Evolutionary conservation across 2,113 vertebrate species (phyloP).

Genomic region (Geococcyx californianus): DNA sequence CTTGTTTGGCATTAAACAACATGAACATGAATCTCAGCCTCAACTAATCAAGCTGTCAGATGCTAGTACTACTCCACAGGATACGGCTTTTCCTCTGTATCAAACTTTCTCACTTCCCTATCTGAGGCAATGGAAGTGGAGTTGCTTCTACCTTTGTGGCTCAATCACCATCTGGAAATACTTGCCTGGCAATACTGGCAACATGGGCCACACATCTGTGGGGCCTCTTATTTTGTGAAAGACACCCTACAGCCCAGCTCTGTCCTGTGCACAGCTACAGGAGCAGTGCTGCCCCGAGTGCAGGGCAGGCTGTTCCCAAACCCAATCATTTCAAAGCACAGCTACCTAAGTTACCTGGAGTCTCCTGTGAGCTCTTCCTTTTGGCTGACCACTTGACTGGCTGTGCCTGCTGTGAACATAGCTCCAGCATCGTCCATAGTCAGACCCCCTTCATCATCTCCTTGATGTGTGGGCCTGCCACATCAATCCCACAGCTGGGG

Average conservation of each 20-base stretch:
- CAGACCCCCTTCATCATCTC: background rate
- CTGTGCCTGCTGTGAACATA: background rate
- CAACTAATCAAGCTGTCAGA: background rate
- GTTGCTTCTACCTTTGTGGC: background rate
- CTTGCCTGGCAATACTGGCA: background rate
- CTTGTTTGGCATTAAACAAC: background rate
- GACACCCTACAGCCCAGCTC: background rate
- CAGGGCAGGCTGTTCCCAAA: background rate
- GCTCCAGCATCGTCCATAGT: background rate
- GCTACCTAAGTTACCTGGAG: background rate
- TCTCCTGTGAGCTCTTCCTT: background rate
- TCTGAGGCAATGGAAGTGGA: background rate
- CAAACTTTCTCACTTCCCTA: background rate
- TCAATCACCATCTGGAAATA: background rate
- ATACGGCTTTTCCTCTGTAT: background rate
- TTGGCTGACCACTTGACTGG: background rate
- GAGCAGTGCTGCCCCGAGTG: background rate
- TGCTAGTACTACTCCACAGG: background rate
- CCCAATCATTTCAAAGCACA: background rate
- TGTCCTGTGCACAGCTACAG: background rate
- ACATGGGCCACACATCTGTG: background rate
- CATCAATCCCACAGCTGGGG: background rate
- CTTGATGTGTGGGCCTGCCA: background rate
- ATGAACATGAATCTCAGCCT: background rate
- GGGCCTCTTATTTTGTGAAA: background rate